These are phyloP conservation scores for Melospiza georgiana DNA, from an alignment of 2,113 vertebrate genomes.

Conservation along the genomic window DNA sequence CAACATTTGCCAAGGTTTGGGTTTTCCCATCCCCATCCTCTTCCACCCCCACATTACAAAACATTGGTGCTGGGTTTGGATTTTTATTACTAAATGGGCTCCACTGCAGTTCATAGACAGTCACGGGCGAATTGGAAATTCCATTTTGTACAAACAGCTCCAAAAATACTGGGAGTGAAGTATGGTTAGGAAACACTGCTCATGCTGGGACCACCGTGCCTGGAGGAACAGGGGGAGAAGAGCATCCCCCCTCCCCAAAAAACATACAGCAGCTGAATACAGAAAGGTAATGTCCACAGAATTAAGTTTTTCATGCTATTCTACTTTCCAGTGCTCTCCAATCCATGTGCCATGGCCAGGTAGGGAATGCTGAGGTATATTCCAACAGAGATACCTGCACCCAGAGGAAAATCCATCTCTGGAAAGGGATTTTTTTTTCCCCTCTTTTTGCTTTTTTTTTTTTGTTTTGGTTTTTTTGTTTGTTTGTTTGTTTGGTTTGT, in stretches of 20 bases:
- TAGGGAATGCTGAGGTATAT: constrained; percentile 65
- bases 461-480: no score
- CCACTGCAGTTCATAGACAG: constrained; percentile 80
- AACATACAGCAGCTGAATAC: constrained; percentile 68
- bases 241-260: constrained; percentile 32
- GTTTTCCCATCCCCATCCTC: not conserved
- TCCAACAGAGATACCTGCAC: constrained; percentile 60
- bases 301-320: constrained; percentile 82
- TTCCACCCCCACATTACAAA: constrained; percentile 11
- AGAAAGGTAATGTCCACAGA: constrained; percentile 77
- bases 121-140: constrained; percentile 69
- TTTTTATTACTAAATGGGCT: constrained; percentile 78
- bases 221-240: constrained; percentile 61
- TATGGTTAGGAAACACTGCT: constrained; percentile 82
- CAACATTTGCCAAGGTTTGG: constrained; percentile 55
- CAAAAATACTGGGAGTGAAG: constrained; percentile 84
- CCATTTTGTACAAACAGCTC: constrained; percentile 81
- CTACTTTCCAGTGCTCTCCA: constrained; percentile 73
- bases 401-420: constrained; percentile 54
- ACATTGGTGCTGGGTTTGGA: not conserved
- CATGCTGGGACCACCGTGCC: constrained; percentile 56
- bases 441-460: not conserved
- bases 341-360: constrained; percentile 45
- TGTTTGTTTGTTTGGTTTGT: no score
- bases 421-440: not conserved